Conservation (phyloP, 2,113 vertebrate species). For the Ifrita kowaldi region DNA sequence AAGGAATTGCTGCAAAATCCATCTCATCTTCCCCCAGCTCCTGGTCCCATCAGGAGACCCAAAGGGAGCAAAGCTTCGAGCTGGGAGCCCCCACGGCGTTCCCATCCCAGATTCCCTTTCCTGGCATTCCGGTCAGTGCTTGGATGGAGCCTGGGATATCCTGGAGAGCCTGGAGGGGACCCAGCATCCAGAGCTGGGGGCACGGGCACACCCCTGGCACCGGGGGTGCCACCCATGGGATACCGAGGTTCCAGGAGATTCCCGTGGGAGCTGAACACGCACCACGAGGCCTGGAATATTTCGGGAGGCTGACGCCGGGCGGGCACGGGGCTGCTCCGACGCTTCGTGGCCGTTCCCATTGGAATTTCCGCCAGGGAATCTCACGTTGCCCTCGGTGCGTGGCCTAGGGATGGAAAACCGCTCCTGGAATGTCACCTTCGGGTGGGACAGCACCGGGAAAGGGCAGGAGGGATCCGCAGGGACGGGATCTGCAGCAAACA, state of each 20-base stretch:
- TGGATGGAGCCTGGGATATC: neutral
- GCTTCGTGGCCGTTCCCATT: fast-evolving
- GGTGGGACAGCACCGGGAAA: neutral
- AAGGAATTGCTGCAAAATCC: fast-evolving
- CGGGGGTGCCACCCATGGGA: fast-evolving
- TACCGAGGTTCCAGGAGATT: fast-evolving
- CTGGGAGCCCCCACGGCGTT: neutral
- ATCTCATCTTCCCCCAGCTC: neutral
- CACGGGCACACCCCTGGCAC: fast-evolving
- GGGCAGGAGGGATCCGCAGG: neutral
- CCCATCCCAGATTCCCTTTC: neutral
- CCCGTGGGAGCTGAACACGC: fast-evolving
- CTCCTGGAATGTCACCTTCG: neutral
- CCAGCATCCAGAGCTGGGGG: neutral
- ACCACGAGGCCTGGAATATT: neutral
- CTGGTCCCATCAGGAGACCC: neutral
- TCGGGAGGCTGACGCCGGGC: fast-evolving
- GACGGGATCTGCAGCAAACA: neutral
- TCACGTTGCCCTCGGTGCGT: fast-evolving
- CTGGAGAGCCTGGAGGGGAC: neutral
- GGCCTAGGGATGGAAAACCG: neutral
- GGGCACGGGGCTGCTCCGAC: neutral
- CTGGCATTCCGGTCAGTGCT: fast-evolving
- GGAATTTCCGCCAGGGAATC: neutral
- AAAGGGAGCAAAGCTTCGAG: neutral